Evolutionary conservation across 2,113 vertebrate species (phyloP), one percentile per base, ranked within the genome.

Genomic region (Stegostoma tigrinum): DNA sequence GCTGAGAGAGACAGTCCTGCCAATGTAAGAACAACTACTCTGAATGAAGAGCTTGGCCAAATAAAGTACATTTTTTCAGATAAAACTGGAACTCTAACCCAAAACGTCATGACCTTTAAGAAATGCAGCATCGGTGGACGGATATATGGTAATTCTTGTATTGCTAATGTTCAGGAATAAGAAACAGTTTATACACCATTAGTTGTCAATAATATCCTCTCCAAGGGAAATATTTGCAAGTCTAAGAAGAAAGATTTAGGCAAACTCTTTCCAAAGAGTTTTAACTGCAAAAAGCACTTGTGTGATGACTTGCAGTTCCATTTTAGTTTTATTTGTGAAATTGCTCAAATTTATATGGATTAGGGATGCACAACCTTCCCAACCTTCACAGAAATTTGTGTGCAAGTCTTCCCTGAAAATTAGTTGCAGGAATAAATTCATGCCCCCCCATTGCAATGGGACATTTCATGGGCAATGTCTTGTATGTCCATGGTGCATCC

Each of bases 21-120:
- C 2, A 97, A 98, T 55, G 98, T 98, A 80, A 98, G 98, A 12
- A 99, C 97, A 96, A 99, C 98, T 70, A 98, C 98, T 95, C 98
- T 99, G 91, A 99, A 96, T 0, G 98, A 99, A 96, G 98, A 98
- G 96, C 98, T 99, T 1, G 99, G 99, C 80, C 99, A 99, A 97
- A 97, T 99, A n/a, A 97, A 98, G 45, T 98, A 98, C 94, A 95
- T 99, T 96, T 98, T 99, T 61, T 93, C 89, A 0, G 89, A 93
- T 93, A 93, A 93, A 38, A 93, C 89, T 38, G 89, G 89, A 61
- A 99, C 99, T 0, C 97, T 99, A 72, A 99, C 99, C 0, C 98
- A 99, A 97, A 99, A 99, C 96, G 30, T 97, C 34, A 98, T 99
- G 97, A 97, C 97, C 91, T 98, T 99, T 97, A 98, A 98, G 96